Percentiles rank a stretch among this genome's conserved stretches.
phyloP scores from a whole-genome alignment of 2,888 invertebrate genomes.

The Aphidius colemani region DNA sequence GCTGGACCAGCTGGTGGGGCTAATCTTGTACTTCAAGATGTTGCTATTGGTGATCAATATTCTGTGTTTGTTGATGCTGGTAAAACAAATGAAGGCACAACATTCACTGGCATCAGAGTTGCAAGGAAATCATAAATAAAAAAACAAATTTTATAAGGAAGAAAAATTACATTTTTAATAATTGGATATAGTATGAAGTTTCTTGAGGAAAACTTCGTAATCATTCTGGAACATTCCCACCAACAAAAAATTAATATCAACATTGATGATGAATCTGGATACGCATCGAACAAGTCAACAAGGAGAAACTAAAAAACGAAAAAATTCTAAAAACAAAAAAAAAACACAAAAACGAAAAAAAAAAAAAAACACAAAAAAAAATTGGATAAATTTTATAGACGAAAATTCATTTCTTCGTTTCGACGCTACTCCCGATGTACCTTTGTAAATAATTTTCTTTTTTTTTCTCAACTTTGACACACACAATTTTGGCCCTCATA shows the following conservation, averaged over 20 bases:
- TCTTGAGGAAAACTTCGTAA: conserved; percentile 3
- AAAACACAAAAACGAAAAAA: conserved; percentile 1
- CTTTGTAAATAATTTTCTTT: conserved; percentile 19
- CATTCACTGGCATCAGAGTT: conserved; percentile 57
- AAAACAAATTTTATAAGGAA: conserved; percentile 13
- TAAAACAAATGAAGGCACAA: conserved; percentile 46
- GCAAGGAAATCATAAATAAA: conserved; percentile 50
- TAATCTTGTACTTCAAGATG: conserved; percentile 54
- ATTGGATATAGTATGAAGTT: conserved; percentile 13
- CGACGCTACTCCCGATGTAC: conserved; percentile 30
- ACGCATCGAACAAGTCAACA: too few relatives aligned
- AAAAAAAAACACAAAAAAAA: conserved; percentile 4
- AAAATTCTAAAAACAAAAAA: conserved; percentile 5
- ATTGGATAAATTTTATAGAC: too few relatives aligned
- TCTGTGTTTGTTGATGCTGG: conserved; percentile 56
- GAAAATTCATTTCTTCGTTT: conserved; percentile 1
- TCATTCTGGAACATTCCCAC: conserved; percentile 32
- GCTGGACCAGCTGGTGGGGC: conserved; percentile 54
- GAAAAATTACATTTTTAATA: conserved; percentile 14
- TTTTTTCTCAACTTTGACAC: neutral
- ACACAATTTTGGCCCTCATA: neutral
- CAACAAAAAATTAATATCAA: conserved; percentile 22
- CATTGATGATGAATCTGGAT: too few relatives aligned
- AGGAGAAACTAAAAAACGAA: neutral
- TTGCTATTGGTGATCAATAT: conserved; percentile 57